Evolutionary conservation across 2,888 invertebrate genomes (phyloP), one percentile per base, ranked within the genome.

Genomic region (Furcula furcula): DNA sequence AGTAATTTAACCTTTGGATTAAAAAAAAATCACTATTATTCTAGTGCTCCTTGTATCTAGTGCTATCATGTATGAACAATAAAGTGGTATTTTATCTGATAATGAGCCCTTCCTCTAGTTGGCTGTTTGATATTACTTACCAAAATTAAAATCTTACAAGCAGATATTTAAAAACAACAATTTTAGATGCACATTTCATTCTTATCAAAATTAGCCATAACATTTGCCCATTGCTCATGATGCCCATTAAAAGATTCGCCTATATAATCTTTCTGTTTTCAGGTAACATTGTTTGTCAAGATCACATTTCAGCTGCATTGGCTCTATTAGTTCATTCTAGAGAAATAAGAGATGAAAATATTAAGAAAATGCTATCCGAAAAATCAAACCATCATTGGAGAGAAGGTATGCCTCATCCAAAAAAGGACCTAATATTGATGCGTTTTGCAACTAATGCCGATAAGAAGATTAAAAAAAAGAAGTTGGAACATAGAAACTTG

Each of bases 391-490:
- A 95, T 21, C 90, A 91, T 59, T 96, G 95, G 95, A 85, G 95
- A 46, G 90, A 94, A 69, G 95, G 95, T 2, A 76, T 90, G 41
- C 88, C 91, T 29, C 91, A 91, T 71, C 82, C 90, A 4, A 93
- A 93, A 69, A 90, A 93, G 13, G 93, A 93, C 64, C 90, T 90
- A 44, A 90, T 96, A 53, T 85, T 95, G 36, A 80, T 96, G 62
- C 85, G 96, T 45, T 96, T 94, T 88, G 94, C 95, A 15, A 93
- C 92, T 37, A 91, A 91, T 73, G 90, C 92, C 55, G 97, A 96
- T 68, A 93, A 92, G 59, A 94, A 78, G 62, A 54, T 93, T 87
- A 64, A 92, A 88, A 74, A 91, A 88, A 76, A 92, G 39, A 71
- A 69, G 31, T 34, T 54, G 13, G 65, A 69, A 28, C 46, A 39